Evolutionary conservation across 1,140 invertebrate species (phyloP), one percentile per base, ranked within the genome.

Genomic region (Glossosoma conforme): DNA sequence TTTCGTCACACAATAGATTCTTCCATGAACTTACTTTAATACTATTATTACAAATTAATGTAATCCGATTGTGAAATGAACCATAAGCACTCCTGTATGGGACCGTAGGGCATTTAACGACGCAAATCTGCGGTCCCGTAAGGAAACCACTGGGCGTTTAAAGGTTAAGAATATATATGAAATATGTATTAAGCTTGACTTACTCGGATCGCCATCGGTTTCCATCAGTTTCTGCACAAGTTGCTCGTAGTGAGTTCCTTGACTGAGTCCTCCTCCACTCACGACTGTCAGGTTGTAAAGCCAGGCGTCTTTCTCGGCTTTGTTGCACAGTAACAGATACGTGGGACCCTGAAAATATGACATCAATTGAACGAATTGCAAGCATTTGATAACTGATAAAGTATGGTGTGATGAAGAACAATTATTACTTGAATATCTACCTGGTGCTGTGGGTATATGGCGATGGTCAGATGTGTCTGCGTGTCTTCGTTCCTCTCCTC

Each of bases 191-290:
- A 9, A 18, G 19, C 18, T 24, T 6, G 3, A 75, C 78, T 78
- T 68, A 89, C 87, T 91, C n/a, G 89, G 82, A 77, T 95, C 92
- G 3, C 91, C 93, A 62, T 95, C 91, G 11, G 87, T 88, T 70
- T 95, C 91, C 92, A 97, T 96, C 9, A 97, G 75, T 72, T 92
- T 93, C 63, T 94, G 90, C 9, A 97, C 85, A 4, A 96, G 70
- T 70, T 97, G 92, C 65, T 97, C 94, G 65, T 93, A 97, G 64
- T 95, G 91, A 2, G 93, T 96, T 24, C 93, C 93, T 45, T 86
- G 89, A 64, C 84, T 91, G 6, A 88, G 84, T 2, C 91, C 91
- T 35, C 89, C 92, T 1, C 90, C 90, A 24, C 91, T 93, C 0
- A 95, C 93, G 15, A 97, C 90, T 0, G 93, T 96, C 50, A 97